Evolutionary conservation across 2,113 vertebrate genomes (phyloP).

Genomic region (Aythya baeri): DNA sequence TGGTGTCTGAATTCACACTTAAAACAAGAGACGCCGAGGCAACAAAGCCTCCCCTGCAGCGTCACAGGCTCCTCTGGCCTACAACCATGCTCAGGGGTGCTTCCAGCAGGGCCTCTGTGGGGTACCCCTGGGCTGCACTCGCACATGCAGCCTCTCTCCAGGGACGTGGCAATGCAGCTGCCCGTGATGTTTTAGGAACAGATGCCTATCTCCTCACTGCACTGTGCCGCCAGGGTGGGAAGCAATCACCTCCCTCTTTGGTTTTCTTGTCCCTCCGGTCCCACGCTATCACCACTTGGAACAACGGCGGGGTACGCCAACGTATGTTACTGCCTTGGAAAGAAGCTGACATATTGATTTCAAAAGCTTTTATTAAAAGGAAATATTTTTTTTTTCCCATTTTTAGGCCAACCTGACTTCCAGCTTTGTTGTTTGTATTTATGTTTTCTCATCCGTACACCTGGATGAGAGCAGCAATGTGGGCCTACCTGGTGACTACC

Average conservation of each 20-base stretch:
- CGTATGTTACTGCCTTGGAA: background rate
- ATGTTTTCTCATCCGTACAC: background rate
- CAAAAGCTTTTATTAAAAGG: background rate
- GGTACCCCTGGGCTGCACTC: fast-evolving
- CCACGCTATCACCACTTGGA: background rate
- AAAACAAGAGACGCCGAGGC: background rate
- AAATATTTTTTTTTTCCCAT: background rate
- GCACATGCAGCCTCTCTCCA: fast-evolving
- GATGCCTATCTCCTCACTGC: fast-evolving
- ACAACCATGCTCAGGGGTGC: background rate
- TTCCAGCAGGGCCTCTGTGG: background rate
- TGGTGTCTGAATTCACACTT: background rate
- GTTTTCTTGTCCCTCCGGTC: background rate
- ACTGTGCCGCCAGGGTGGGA: background rate
- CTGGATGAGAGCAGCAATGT: background rate
- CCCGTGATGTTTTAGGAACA: background rate
- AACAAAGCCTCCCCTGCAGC: background rate
- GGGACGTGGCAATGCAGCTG: background rate
- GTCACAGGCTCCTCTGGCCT: background rate
- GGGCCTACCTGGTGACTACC: slow-evolving; percentile 18
- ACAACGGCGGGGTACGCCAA: fast-evolving
- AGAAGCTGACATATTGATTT: background rate
- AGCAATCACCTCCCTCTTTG: background rate
- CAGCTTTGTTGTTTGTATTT: background rate
- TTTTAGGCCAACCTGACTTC: background rate